A percentile compares a stretch with the other conserved stretches of the same genome.
Conservation (phyloP, 2,888 invertebrate genomes). For the Rhimphoctona megacephalus region DNA sequence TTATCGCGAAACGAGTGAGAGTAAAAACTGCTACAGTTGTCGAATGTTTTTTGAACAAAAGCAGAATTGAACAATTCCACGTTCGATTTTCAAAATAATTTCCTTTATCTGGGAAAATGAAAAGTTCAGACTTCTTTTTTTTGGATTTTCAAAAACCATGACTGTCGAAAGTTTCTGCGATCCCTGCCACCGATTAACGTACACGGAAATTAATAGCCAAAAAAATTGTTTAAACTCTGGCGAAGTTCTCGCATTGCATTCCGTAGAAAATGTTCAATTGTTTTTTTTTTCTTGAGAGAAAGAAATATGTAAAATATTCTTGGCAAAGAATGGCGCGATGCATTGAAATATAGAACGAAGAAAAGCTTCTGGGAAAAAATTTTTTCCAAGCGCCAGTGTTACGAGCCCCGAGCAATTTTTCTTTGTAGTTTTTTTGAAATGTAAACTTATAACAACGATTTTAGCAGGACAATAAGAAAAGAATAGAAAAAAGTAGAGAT, state of each 20-base stretch:
- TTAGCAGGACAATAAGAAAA: constrained; percentile 34
- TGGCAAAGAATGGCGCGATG: not conserved
- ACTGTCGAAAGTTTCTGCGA: not conserved
- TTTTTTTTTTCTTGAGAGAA: not conserved
- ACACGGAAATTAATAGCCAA: not conserved
- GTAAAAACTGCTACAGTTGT: not conserved
- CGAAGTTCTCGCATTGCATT: constrained; percentile 19
- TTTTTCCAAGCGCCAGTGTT: constrained; percentile 43
- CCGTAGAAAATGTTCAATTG: not conserved
- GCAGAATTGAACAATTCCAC: not conserved
- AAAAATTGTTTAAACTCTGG: not conserved
- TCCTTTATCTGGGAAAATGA: not conserved
- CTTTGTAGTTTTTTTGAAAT: constrained; percentile 11
- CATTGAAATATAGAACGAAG: not conserved
- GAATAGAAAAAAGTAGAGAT: constrained; percentile 1
- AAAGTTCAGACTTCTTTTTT: not conserved
- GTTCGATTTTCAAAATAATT: not conserved
- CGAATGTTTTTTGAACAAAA: not conserved
- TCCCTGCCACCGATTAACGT: constrained; percentile 10
- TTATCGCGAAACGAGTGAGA: not conserved
- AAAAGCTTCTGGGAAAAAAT: constrained; percentile 9
- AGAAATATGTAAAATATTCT: not conserved
- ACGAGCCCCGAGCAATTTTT: not conserved
- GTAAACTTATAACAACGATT: constrained; percentile 33
- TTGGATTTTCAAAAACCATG: not conserved